Base-by-base conservation (phyloP, 2,797 vertebrate species). In the Tokudaia tokunoshimensis region DNA sequence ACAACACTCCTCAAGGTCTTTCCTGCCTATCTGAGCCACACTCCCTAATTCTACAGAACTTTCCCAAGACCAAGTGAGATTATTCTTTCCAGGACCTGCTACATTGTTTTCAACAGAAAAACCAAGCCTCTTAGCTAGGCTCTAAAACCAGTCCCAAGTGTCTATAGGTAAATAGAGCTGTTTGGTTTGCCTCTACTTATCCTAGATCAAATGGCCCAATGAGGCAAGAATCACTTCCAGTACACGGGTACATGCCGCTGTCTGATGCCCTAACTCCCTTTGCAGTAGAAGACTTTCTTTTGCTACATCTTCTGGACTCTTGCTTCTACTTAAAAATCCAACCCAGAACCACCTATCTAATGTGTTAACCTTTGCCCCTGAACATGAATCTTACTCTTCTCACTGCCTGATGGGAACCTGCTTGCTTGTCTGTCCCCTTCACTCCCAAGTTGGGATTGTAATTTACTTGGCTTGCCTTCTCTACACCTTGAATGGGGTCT, bases 31-130 rank as follows among this genome's bases (percentile, higher is more conserved):
- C 41, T 78, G 59, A 80, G 14, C 70, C 34, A 41, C 26, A 17
- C 34, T 94, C 74, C 92, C 70, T 85, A 15, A 92, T 74, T 67
- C 59, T 37, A 82, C 55, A 47, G 63, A 37, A 52, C 92, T 89
- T 95, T 90, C 20, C 90, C 29, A 34, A 93, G 67, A 89, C 55
- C 50, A 65, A 81, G 22, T 12, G 20, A 67, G 37, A 75, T 14
- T 13, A 41, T 91, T 19, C 61, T 93, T 91, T 93, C 72, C 2
- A 34, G 50, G 61, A 11, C n/a, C 14, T 1, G 63, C 2, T 8
- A 29, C 29, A 0, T 44, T 55, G 22, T 92, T 89, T 87, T 93
- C 78, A 92, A 78, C 13, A 34, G 84, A 89, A 76, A 92, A 96
- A 37, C 17, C 22, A 57, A 95, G 85, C 14, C 29, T 12, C 61